Conservation (phyloP, 1,140 invertebrate species). For the Lordiphosa clarofinis region DNA sequence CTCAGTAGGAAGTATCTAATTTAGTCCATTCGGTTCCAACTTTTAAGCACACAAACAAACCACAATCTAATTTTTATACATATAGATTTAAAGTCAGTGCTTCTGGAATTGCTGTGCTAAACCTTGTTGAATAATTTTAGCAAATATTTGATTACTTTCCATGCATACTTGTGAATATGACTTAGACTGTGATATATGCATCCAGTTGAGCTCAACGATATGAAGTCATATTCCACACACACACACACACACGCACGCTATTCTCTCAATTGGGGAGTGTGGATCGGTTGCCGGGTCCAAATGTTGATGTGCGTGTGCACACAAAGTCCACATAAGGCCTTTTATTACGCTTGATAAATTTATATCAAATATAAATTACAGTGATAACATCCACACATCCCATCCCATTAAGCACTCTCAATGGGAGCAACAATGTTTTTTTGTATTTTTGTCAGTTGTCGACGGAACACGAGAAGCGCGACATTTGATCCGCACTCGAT, state of each 20-base stretch:
- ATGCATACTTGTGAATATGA: not conserved
- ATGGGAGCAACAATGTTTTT: too few relatives aligned
- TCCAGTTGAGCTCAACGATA: not conserved
- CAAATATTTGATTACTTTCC: not conserved
- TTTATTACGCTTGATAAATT: conserved; percentile 56
- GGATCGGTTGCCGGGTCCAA: conserved; percentile 21
- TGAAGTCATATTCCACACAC: conserved; percentile 2
- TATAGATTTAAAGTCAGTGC: too few relatives aligned
- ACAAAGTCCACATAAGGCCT: conserved; percentile 48
- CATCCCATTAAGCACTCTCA: conserved; percentile 18
- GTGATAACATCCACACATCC: conserved; percentile 17
- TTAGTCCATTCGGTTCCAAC: too few relatives aligned
- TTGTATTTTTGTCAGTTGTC: conserved; percentile 29
- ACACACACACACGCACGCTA: not conserved
- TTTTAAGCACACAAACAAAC: too few relatives aligned
- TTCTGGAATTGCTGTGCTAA: too few relatives aligned
- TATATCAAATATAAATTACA: conserved; percentile 15
- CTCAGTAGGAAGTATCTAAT: too few relatives aligned
- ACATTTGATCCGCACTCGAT: conserved; percentile 19
- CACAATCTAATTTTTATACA: too few relatives aligned
- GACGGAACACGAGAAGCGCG: conserved; percentile 29
- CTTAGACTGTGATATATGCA: not conserved
- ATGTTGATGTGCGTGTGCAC: conserved; percentile 54
- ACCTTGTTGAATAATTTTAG: not conserved
- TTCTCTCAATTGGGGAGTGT: conserved; percentile 7